These are phyloP conservation scores for Borostomias antarcticus DNA, from an alignment of 2,797 vertebrate species.

Conservation along the genomic window DNA sequence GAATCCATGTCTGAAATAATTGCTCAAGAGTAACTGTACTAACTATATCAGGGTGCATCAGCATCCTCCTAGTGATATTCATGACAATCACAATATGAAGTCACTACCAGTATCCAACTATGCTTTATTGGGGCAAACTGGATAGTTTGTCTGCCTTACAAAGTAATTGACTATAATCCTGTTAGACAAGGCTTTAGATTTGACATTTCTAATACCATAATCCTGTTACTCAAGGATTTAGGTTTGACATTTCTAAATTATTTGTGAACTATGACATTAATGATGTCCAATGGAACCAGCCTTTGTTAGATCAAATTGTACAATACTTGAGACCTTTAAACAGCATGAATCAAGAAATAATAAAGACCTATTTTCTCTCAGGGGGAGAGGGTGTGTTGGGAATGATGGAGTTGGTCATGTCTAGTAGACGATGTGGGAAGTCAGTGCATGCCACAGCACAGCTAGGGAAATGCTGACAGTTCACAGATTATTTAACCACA, in stretches of 20 bases:
- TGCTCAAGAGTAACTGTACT: too few relatives aligned
- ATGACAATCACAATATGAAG: too few relatives aligned
- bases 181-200: conserved; percentile 56
- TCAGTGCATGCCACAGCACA: conserved; percentile 19
- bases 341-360: conserved; percentile 52
- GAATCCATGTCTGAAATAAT: too few relatives aligned
- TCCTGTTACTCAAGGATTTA: conserved; percentile 61
- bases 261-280: conserved; percentile 72
- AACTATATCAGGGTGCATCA: too few relatives aligned
- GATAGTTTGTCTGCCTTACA: conserved; percentile 46
- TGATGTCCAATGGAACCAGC: conserved; percentile 52
- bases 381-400: conserved; percentile 18
- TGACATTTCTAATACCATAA: conserved; percentile 73
- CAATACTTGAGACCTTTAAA: conserved; percentile 66
- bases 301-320: conserved; percentile 57
- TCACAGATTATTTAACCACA: too few relatives aligned
- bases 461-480: conserved; percentile 28
- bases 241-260: conserved; percentile 71
- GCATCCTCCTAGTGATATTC: too few relatives aligned
- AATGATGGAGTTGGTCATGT: conserved; percentile 13
- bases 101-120: too few relatives aligned
- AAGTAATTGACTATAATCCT: conserved; percentile 70
- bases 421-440: conserved; percentile 4
- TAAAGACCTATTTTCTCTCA: conserved; percentile 48
- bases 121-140: too few relatives aligned